A percentile compares a stretch with the other conserved stretches of the same genome.
Conservation (phyloP, 2,888 invertebrate species). For the Malthinus flaveolus region DNA sequence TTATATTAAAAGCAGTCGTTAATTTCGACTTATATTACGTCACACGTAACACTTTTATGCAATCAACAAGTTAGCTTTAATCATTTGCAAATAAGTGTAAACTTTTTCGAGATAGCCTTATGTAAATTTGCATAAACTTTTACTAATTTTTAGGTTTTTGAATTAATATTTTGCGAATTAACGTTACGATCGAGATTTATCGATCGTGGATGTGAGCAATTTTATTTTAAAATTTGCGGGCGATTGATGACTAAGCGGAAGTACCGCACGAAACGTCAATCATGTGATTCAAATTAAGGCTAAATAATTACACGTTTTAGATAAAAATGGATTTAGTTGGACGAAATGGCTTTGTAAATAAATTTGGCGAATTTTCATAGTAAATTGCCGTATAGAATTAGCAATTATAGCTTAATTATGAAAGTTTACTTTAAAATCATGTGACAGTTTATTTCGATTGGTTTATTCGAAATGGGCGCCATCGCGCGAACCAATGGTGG, state of each 20-base stretch:
- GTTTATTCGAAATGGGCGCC: constrained; percentile 12
- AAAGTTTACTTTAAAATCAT: neutral
- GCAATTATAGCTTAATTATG: neutral
- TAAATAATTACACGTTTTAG: neutral
- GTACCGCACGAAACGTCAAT: constrained; percentile 2
- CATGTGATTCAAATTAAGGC: constrained; percentile 14
- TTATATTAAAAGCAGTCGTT: too few relatives aligned
- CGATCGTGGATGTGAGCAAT: neutral
- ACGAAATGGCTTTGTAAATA: neutral
- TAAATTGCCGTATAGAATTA: neutral
- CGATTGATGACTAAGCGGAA: constrained; percentile 9
- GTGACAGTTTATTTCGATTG: neutral
- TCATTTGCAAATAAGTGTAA: constrained; percentile 3
- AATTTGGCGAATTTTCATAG: neutral
- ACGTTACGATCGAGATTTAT: neutral
- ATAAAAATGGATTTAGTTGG: neutral
- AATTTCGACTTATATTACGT: neutral
- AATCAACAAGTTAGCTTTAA: constrained; percentile 2
- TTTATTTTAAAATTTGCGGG: constrained; percentile 6
- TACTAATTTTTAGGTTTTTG: neutral
- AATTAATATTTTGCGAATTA: neutral
- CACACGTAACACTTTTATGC: neutral
- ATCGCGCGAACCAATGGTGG: constrained; percentile 47
- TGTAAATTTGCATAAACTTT: neutral
- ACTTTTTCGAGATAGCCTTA: neutral